phyloP scores from a whole-genome alignment of 2,113 vertebrate genomes.

The Recurvirostra avosetta region DNA sequence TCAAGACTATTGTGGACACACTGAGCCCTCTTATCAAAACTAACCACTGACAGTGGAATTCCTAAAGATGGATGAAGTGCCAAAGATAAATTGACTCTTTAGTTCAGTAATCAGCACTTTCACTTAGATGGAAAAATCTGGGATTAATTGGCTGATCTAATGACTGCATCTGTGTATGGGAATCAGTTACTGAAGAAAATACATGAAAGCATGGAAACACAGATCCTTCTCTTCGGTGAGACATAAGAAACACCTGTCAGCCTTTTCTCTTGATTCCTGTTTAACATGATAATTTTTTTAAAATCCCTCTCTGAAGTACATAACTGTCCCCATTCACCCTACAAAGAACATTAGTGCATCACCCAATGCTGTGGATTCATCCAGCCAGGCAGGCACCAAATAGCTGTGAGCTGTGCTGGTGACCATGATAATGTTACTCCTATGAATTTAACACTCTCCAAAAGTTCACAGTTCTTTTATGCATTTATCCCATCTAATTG shows the following conservation, averaged over 20 bases:
- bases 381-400: not conserved
- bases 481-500: not conserved
- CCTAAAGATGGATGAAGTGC: not conserved
- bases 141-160: not conserved
- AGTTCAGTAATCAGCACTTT: not conserved
- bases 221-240: not conserved
- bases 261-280: not conserved
- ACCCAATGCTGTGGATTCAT: not conserved
- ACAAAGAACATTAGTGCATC: fast-evolving
- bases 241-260: not conserved
- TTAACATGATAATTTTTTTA: not conserved
- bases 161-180: not conserved
- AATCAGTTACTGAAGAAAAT: not conserved
- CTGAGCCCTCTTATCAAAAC: not conserved
- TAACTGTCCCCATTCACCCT: fast-evolving
- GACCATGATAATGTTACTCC: not conserved
- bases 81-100: not conserved
- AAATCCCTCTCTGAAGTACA: not conserved
- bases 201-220: not conserved
- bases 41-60: not conserved
- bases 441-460: not conserved
- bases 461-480: not conserved
- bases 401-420: not conserved
- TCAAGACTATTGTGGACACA: not conserved
- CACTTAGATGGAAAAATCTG: not conserved